Percentiles rank a stretch among this genome's conserved stretches.
Evolutionary conservation across 1,140 invertebrate genomes (phyloP).

Genomic region (Reticulitermes speratus): DNA sequence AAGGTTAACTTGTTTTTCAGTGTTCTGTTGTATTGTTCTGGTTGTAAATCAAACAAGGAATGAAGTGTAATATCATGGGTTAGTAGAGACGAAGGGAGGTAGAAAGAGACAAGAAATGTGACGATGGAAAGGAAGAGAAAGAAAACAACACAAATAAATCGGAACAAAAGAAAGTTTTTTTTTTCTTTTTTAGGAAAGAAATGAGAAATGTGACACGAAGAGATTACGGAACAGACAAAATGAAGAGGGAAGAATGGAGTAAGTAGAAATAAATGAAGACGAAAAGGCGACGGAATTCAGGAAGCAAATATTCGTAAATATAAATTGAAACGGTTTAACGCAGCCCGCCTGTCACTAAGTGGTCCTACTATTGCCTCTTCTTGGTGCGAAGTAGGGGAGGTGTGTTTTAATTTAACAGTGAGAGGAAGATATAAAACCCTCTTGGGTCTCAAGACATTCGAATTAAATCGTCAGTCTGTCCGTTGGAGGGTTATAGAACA

Average conservation of each 20-base stretch:
- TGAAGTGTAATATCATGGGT: neutral
- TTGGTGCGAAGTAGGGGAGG: too few relatives aligned
- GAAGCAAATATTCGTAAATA: too few relatives aligned
- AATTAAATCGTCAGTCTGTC: too few relatives aligned
- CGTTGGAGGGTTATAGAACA: too few relatives aligned
- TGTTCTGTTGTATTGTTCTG: neutral
- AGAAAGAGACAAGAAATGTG: neutral
- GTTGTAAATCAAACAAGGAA: neutral
- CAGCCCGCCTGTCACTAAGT: too few relatives aligned
- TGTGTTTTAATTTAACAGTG: too few relatives aligned
- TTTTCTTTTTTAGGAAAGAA: neutral
- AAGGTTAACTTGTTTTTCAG: neutral
- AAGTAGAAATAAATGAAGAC: neutral
- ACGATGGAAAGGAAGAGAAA: neutral
- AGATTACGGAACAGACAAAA: neutral
- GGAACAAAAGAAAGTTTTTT: neutral
- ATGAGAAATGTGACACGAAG: neutral
- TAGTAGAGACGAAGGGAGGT: neutral
- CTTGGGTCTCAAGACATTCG: too few relatives aligned
- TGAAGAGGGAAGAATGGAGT: neutral
- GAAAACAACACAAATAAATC: neutral
- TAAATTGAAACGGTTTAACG: too few relatives aligned
- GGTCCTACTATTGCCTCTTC: too few relatives aligned
- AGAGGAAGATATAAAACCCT: too few relatives aligned
- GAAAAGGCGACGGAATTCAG: neutral